A percentile compares a stretch with the other conserved stretches of the same genome.
Conservation (phyloP, 2,888 invertebrate species). For the Lysandra bellargus region DNA sequence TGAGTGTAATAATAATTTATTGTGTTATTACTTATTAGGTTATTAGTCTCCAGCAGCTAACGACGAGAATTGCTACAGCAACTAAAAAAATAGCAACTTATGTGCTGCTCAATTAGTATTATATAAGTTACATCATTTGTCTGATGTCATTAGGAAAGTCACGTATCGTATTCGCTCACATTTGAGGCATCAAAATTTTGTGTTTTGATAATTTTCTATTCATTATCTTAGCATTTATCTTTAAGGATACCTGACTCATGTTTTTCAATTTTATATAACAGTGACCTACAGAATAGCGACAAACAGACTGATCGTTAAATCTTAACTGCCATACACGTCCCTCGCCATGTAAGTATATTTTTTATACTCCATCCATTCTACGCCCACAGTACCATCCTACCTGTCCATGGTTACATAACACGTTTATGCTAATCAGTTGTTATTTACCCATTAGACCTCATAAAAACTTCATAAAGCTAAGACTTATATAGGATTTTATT, state of each 20-base stretch:
- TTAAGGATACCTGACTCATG: conserved; percentile 3
- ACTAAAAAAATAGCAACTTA: neutral
- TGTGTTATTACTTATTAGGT: conserved; percentile 1
- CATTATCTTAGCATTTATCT: neutral
- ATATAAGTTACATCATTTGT: no score
- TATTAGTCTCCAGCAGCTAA: neutral
- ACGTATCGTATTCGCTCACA: neutral
- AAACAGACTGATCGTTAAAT: neutral
- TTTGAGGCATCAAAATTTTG: neutral
- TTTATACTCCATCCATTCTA: neutral
- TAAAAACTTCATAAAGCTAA: neutral
- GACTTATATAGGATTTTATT: neutral
- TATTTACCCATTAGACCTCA: neutral
- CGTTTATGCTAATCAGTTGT: conserved; percentile 4
- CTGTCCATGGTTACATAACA: conserved; percentile 14
- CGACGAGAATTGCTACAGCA: neutral
- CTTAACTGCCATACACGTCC: neutral
- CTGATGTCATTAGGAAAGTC: neutral
- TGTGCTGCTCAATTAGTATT: neutral
- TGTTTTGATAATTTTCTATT: neutral
- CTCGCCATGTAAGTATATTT: conserved; percentile 10
- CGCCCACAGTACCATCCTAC: conserved; percentile 15
- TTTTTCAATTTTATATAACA: conserved; percentile 5
- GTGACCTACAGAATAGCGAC: neutral
- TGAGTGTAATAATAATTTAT: neutral